Conservation (phyloP, 2,113 vertebrate genomes). For the Bufo bufo region DNA sequence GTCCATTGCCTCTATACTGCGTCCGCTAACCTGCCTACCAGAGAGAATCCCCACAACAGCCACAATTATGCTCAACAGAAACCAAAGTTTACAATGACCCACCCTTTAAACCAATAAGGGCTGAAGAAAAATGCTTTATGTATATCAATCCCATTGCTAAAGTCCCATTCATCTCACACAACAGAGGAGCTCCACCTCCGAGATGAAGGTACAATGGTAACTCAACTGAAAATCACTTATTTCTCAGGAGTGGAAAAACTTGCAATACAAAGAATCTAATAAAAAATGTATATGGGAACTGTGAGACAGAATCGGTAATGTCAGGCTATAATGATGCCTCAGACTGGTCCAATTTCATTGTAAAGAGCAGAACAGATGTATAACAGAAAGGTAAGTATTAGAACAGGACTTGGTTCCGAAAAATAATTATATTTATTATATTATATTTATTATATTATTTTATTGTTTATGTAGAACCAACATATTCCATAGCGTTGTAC, state of each 20-base stretch:
- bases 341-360: neutral
- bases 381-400: neutral
- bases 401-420: no score
- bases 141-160: neutral
- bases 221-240: constrained; percentile 17
- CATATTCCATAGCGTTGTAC: neutral
- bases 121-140: constrained; percentile 25
- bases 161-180: constrained; percentile 18
- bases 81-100: constrained; percentile 31
- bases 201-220: constrained; percentile 12
- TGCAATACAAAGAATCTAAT: constrained; percentile 31
- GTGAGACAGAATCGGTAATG: neutral
- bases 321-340: neutral
- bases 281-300: neutral
- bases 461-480: neutral
- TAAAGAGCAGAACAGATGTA: neutral
- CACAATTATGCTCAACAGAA: neutral
- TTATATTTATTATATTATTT: neutral
- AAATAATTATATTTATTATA: neutral
- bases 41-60: no score
- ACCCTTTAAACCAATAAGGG: constrained; percentile 40
- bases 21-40: no score
- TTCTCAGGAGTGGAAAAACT: neutral
- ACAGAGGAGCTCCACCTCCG: neutral
- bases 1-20: no score